phyloP scores from a whole-genome alignment of 2,888 invertebrate species.

The Drosophila planitibia region DNA sequence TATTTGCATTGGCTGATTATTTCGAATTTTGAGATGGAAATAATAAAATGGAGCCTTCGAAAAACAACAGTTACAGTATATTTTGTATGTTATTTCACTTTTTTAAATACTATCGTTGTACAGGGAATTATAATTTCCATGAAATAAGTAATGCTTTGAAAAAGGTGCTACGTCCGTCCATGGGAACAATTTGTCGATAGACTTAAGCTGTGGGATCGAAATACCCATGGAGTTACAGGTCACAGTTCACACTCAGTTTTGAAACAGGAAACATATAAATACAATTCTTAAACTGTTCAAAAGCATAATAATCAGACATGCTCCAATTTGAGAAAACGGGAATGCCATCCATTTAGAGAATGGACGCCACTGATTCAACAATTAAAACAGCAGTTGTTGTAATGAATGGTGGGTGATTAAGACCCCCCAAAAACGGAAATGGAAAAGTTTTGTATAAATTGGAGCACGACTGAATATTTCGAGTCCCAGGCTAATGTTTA shows the following conservation, averaged over 20 bases:
- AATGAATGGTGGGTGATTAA: not conserved
- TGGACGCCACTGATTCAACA: not conserved
- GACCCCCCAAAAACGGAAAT: not conserved
- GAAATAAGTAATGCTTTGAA: not conserved
- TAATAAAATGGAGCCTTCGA: no score
- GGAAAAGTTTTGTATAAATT: not conserved
- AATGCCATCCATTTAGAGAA: not conserved
- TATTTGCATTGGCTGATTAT: not conserved
- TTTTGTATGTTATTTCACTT: not conserved
- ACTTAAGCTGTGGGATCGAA: no score
- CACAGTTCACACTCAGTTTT: no score
- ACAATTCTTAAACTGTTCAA: no score
- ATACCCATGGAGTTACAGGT: no score
- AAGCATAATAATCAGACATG: not conserved
- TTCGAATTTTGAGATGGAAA: not conserved
- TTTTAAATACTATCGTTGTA: not conserved
- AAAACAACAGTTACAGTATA: no score
- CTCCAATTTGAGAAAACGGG: not conserved
- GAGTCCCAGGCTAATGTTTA: not conserved
- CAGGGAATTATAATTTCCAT: not conserved
- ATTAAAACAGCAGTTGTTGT: not conserved
- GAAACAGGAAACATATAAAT: no score
- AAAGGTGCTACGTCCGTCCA: not conserved
- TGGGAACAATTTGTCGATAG: no score
- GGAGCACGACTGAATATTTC: not conserved